Evolutionary conservation across 2,113 vertebrate genomes (phyloP).

Genomic region (Tapirus terrestris): DNA sequence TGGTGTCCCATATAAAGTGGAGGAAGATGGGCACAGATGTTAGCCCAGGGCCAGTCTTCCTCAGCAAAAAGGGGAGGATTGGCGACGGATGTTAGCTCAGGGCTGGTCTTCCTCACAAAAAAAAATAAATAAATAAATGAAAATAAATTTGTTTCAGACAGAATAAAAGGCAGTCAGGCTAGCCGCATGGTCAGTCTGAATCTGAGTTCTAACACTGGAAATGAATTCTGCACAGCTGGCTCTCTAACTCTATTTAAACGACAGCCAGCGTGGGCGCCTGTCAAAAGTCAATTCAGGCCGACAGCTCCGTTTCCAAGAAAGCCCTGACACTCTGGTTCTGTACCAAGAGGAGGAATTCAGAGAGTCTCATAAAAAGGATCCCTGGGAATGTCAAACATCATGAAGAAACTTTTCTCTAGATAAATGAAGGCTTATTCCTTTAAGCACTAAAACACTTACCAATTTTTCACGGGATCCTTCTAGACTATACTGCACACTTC

Average conservation of each 20-base stretch:
- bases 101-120: too few species aligned
- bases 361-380: neutral
- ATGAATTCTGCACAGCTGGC: slow-evolving; percentile 9
- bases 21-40: too few species aligned
- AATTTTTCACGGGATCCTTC: neutral
- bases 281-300: slow-evolving; percentile 40
- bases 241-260: slow-evolving; percentile 43
- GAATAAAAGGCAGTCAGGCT: slow-evolving; percentile 34
- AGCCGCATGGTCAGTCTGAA: neutral
- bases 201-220: slow-evolving; percentile 11
- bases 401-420: neutral
- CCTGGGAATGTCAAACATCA: neutral
- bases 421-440: neutral
- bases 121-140: neutral
- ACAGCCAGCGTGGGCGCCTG: neutral
- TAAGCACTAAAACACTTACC: neutral
- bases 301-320: neutral
- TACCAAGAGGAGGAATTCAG: neutral
- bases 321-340: neutral
- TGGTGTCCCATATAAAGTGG: too few species aligned
- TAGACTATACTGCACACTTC: neutral
- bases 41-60: too few species aligned
- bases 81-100: too few species aligned
- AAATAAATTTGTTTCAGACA: slow-evolving; percentile 46
- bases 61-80: too few species aligned